Evolutionary conservation across 2,797 vertebrate genomes (phyloP).

Genomic region (Peromyscus melanophrys): DNA sequence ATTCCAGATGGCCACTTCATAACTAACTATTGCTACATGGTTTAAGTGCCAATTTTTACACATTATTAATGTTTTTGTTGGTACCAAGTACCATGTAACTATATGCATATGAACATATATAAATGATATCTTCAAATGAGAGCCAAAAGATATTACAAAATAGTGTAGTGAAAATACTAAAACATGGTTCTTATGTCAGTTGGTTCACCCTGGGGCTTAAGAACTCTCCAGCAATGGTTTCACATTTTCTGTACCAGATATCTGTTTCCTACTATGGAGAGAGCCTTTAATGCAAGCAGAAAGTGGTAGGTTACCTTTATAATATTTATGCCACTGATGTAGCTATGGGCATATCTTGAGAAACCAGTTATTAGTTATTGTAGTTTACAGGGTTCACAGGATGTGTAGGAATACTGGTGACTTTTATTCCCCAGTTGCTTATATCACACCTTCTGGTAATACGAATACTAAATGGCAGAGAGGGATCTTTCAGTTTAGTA

Average conservation of each 20-base stretch:
- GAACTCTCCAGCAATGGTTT: not conserved
- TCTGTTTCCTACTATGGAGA: not conserved
- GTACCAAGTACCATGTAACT: not conserved
- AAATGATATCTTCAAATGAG: constrained; percentile 24
- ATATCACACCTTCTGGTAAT: not conserved
- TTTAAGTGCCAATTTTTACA: constrained; percentile 10
- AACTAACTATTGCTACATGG: not conserved
- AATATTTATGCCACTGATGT: not conserved
- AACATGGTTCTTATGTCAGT: not conserved
- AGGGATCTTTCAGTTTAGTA: not conserved
- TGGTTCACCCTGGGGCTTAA: not conserved
- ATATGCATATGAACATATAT: not conserved
- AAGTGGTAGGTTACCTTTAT: not conserved
- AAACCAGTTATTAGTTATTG: not conserved
- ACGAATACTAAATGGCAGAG: not conserved
- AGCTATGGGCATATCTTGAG: not conserved
- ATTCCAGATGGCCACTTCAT: not conserved
- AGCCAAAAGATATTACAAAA: not conserved
- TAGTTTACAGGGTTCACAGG: not conserved
- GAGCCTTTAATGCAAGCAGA: not conserved
- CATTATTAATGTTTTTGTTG: constrained; percentile 17
- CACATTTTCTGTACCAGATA: not conserved
- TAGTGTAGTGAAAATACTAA: not conserved
- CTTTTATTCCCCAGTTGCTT: not conserved
- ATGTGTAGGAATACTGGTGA: not conserved